Base-by-base conservation (phyloP, 2,888 invertebrate genomes). In the Dicranocentrus wangi region DNA sequence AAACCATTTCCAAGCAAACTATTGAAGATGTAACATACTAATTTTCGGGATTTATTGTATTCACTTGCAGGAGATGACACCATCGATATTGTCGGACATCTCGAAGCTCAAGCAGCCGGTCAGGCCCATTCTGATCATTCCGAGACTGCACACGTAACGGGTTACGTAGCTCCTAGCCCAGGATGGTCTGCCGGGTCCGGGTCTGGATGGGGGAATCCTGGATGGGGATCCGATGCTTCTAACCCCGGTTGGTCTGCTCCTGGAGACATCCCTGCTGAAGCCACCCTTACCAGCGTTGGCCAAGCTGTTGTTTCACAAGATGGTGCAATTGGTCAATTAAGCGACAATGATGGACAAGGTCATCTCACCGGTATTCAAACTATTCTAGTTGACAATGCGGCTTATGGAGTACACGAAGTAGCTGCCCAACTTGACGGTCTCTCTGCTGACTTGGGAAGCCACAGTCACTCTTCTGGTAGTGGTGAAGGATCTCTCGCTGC, bases 281-380 rank as follows among this genome's bases (percentile, higher is more conserved):
- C 73, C 27, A 8, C 65, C 27, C 42, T 73, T 27, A 32, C 42
- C 43, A 71, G 28, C 58, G 21, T 47, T 10, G 78, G 78, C 25
- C 10, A 28, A 15, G 65, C 71, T 47, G 66, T 53, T 23, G 71
- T 79, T 28, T 42, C 27, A 42, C 53, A 72, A 13, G 27, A 47
- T 15, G 66, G 27, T 19, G 25, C 25, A 19, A 71, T 79, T 27
- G 17, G 39, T 19, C 65, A 79, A 66, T 51, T 72, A 32, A 79
- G 71, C 58, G 53, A 25, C 55, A 79, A 79, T 43, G 58, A 65
- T 17, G 71, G 71, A 17, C n/a, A 8, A 8, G 66, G 70, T 15
- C 42, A 32, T 32, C 43, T 66, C 23, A 17, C 55, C 25, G 72
- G 42, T 47, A 60, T 63, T 21, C 70, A 78, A 55, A 25, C n/a